Percentiles rank a stretch among this genome's conserved stretches.
These are phyloP conservation scores for Heliconius himera DNA, from an alignment of 1,140 invertebrate species.

Conservation along the genomic window DNA sequence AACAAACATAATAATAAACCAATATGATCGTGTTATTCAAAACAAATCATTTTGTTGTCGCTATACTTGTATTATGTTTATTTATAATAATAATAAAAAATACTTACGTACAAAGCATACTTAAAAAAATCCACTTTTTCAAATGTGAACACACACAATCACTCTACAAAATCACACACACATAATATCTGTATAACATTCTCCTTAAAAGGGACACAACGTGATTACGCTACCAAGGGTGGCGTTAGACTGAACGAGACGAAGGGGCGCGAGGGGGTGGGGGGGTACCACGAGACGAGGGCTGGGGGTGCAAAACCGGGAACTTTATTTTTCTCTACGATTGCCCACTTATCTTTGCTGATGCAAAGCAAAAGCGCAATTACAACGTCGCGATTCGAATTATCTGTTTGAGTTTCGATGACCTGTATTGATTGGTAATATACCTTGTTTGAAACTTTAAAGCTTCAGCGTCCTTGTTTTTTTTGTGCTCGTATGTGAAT, in stretches of 20 bases:
- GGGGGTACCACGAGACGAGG: conserved; percentile 55
- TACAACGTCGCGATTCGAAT: conserved; percentile 49
- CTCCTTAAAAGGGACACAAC: conserved; percentile 34
- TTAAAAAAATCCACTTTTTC: conserved; percentile 29
- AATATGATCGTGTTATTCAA: background rate
- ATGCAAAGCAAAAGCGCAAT: conserved; percentile 66
- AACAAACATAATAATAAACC: background rate
- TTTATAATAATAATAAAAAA: background rate
- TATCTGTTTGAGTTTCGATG: conserved; percentile 26
- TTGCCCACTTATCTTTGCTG: conserved; percentile 68
- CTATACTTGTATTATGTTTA: background rate
- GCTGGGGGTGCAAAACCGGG: conserved; percentile 44
- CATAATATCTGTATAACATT: conserved; percentile 40
- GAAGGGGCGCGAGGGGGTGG: conserved; percentile 37
- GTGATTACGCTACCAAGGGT: conserved; percentile 45
- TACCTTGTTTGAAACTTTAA: background rate
- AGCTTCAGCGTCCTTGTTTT: background rate
- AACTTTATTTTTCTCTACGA: conserved; percentile 69
- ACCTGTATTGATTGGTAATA: conserved; percentile 23
- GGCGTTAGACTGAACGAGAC: conserved; percentile 52
- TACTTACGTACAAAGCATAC: conserved; percentile 44
- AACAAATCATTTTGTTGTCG: background rate
- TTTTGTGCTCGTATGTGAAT: background rate
- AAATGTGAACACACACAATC: conserved; percentile 44
- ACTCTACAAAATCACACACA: conserved; percentile 37